Percentiles rank a stretch among this genome's conserved stretches.
phyloP scores from a whole-genome alignment of 2,797 vertebrate species.

The Oryzias sinensis region DNA sequence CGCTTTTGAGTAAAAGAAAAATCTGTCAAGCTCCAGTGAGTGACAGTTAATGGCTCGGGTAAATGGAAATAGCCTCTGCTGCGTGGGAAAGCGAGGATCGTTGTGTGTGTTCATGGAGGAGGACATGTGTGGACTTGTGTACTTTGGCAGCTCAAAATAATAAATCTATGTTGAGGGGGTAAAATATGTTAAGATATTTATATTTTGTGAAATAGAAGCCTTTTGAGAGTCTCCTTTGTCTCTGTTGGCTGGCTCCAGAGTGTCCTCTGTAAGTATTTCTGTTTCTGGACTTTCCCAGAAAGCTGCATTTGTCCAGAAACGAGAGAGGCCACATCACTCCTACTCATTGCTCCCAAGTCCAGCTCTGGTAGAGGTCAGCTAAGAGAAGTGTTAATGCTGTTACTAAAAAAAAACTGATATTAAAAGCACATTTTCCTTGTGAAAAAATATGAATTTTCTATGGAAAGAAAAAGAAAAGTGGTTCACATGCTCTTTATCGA shows the following conservation, averaged over 20 bases:
- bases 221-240: constrained; percentile 74
- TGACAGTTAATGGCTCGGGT: constrained; percentile 61
- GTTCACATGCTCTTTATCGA: constrained; percentile 23
- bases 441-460: too few species aligned
- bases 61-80: constrained; percentile 49
- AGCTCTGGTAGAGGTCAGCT: constrained; percentile 20
- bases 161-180: constrained; percentile 43
- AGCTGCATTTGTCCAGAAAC: constrained; percentile 56
- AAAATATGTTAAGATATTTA: constrained; percentile 65
- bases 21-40: constrained; percentile 53
- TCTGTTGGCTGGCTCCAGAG: constrained; percentile 66
- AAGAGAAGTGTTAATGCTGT: constrained; percentile 4
- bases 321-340: constrained; percentile 31
- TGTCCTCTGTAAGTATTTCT: constrained; percentile 58
- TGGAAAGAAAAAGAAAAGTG: neutral
- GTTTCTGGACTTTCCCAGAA: constrained; percentile 69
- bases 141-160: constrained; percentile 64
- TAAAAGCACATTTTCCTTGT: constrained; percentile 7
- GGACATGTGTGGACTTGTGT: constrained; percentile 62
- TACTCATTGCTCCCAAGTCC: constrained; percentile 18
- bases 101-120: constrained; percentile 28
- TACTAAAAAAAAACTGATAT: constrained; percentile 10
- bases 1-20: constrained; percentile 27
- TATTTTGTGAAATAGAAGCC: constrained; percentile 64
- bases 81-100: constrained; percentile 57